Percentiles rank a stretch among this genome's conserved stretches.
Conservation (phyloP, 2,113 vertebrate species). For the Tapirus terrestris region DNA sequence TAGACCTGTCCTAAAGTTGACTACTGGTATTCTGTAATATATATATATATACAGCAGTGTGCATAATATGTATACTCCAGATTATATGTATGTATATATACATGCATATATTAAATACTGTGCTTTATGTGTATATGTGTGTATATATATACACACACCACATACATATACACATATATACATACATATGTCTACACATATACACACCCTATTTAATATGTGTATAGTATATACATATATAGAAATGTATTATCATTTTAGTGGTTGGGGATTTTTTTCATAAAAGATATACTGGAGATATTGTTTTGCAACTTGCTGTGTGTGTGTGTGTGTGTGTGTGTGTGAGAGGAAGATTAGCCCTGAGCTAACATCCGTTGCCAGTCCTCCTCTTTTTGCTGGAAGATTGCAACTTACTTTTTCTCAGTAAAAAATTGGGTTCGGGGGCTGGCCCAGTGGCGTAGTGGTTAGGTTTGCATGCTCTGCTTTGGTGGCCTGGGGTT, state of each 20-base stretch:
- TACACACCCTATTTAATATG: neutral
- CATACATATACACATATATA: neutral
- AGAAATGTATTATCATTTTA: slow-evolving; percentile 5
- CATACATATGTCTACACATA: neutral
- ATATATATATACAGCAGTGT: neutral
- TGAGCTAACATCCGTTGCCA: too few relatives aligned
- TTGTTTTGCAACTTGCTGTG: neutral
- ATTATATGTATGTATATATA: neutral
- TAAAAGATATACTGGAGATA: neutral
- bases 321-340: too few relatives aligned
- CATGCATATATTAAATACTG: neutral
- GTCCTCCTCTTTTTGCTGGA: too few relatives aligned
- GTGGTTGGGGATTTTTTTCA: neutral
- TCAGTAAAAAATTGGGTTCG: neutral
- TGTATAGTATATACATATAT: neutral
- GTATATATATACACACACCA: neutral
- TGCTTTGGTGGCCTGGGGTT: too few relatives aligned
- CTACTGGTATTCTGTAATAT: neutral
- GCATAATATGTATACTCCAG: neutral
- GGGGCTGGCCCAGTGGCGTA: too few relatives aligned
- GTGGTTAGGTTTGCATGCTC: too few relatives aligned
- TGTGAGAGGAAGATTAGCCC: too few relatives aligned
- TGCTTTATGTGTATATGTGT: neutral
- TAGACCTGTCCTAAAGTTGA: neutral
- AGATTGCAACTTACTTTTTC: neutral